Percentiles rank a stretch among this genome's conserved stretches.
Conservation (phyloP, 2,113 vertebrate species). For the Ophthalmolycus amberensis region DNA sequence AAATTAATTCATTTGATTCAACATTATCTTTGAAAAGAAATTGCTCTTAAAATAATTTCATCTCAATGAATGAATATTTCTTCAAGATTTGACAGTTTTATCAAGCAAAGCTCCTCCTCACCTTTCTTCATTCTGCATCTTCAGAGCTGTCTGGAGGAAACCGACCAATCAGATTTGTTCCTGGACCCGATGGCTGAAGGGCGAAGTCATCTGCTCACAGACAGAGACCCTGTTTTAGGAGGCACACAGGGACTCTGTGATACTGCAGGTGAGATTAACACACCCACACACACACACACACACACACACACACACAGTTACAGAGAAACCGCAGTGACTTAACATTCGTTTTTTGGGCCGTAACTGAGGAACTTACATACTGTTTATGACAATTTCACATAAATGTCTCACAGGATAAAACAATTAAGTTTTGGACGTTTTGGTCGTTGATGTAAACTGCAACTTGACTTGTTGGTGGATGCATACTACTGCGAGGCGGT, state of each 20-base stretch:
- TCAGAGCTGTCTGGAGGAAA: constrained; percentile 73
- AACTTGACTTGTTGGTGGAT: too few species aligned
- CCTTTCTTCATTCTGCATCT: neutral
- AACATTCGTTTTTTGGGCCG: neutral
- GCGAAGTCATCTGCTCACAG: constrained; percentile 78
- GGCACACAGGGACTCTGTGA: constrained; percentile 71
- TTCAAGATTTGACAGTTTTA: neutral
- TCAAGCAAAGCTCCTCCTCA: neutral
- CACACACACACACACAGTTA: neutral
- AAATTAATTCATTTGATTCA: neutral
- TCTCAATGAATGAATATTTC: neutral
- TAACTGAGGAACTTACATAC: neutral
- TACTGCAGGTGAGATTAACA: constrained; percentile 69
- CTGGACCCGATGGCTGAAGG: constrained; percentile 22
- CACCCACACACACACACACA: neutral
- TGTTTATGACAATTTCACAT: too few species aligned
- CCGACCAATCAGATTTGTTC: constrained; percentile 57
- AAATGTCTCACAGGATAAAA: neutral
- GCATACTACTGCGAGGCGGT: neutral
- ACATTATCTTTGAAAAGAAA: neutral
- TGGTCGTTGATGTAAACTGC: too few species aligned
- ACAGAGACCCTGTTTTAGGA: constrained; percentile 81
- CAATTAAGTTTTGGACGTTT: neutral
- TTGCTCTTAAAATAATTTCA: neutral
- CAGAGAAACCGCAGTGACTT: neutral